Evolutionary conservation across 2,797 vertebrate species (phyloP), one percentile per base, ranked within the genome.

Genomic region (Malacoraja senta): DNA sequence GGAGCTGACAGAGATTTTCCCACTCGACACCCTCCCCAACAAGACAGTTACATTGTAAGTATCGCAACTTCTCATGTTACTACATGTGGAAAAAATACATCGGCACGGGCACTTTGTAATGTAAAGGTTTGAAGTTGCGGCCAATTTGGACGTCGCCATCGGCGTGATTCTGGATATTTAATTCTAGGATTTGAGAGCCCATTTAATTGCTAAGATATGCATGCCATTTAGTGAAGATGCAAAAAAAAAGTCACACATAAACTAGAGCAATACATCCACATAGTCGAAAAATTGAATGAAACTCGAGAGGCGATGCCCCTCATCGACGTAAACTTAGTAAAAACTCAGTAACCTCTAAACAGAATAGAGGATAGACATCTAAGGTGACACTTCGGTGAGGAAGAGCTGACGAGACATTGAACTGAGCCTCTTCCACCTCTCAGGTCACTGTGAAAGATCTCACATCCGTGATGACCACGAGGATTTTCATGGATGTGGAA

Each of bases 21-120:
- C 97, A 21, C 95, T 97, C 24, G 97, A 97, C 88, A 94, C 96
- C 13, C 97, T 99, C 94, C 97, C 98, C 94, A 98, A 99, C 97
- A 96, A 97, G 94, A 99, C 98, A 9, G 96, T 97, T 95, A 97
- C 97, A 29, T 96, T 99, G 99, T 99, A 96, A 99, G 99, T 99
- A 98, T 93, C 61, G 91, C 61, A n/a, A 12, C 19, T 76, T 10
- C 32, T 35, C 91, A n/a, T n/a, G 26, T 35, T 63, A 8, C 32
- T 13, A 72, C 38, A 19, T 78, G 26, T n/a, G 9, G 58, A 1
- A 0, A 1, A 26, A 8, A 86, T 8, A 29, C 8, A 32, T 86
- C 9, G 29, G 83, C 29, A 63, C 21, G 65, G 10, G 10, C 61
- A 44, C 32, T 38, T 91, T 72, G 65, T 91, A 72, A 24, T 32